Conservation (phyloP, 2,113 vertebrate genomes). For the Acrocephalus arundinaceus region DNA sequence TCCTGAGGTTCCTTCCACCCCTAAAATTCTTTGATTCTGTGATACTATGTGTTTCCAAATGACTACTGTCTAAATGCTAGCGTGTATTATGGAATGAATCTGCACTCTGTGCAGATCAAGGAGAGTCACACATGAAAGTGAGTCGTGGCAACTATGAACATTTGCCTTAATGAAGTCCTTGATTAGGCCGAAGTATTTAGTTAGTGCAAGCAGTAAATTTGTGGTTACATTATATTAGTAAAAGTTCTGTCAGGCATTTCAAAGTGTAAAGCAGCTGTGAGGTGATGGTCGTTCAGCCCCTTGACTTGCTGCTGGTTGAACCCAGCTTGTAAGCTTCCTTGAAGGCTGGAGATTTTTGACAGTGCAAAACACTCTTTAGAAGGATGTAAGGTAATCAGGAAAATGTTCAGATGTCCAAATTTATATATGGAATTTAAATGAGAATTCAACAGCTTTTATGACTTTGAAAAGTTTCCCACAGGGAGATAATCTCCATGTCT, state of each 20-base stretch:
- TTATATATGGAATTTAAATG: neutral
- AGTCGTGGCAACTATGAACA: neutral
- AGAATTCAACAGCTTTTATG: neutral
- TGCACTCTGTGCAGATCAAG: no score
- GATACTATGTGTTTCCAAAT: neutral
- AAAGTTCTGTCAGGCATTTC: neutral
- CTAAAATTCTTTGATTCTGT: neutral
- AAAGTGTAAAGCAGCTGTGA: neutral
- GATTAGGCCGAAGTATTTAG: neutral
- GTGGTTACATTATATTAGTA: neutral
- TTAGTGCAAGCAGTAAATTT: neutral
- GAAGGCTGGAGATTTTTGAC: neutral
- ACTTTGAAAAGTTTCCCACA: neutral
- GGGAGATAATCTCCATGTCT: neutral
- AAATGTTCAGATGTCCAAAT: neutral
- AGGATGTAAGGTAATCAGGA: neutral
- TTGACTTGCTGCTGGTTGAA: neutral
- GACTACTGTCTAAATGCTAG: neutral
- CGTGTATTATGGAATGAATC: accelerated
- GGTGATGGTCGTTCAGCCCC: neutral
- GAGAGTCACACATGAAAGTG: accelerated
- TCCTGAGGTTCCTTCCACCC: neutral
- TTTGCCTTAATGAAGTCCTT: neutral
- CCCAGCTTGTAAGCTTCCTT: neutral
- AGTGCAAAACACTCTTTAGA: neutral